phyloP scores from a whole-genome alignment of 2,113 vertebrate genomes.

The Halcyon malimbica region DNA sequence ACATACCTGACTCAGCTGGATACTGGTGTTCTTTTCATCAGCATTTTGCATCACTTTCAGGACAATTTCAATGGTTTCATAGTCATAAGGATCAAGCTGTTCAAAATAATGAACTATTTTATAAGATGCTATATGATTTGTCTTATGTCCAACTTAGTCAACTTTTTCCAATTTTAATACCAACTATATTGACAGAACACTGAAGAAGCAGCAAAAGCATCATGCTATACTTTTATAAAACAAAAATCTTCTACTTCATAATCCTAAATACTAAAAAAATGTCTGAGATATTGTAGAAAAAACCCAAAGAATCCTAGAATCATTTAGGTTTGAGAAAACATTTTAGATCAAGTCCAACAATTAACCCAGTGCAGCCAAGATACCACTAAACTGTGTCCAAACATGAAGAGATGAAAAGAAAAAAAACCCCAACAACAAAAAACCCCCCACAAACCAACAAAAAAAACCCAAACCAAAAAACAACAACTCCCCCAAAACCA shows the following conservation, averaged over 20 bases:
- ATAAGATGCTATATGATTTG: neutral
- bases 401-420: neutral
- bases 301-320: neutral
- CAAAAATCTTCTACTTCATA: neutral
- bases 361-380: no score
- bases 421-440: neutral
- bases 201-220: neutral
- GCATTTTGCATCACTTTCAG: constrained; percentile 87
- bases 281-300: neutral
- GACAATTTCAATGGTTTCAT: constrained; percentile 90
- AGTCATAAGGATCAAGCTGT: constrained; percentile 95
- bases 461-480: neutral
- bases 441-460: neutral
- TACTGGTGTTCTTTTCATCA: constrained; percentile 80
- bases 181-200: neutral
- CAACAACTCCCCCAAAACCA: neutral
- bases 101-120: neutral
- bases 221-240: neutral
- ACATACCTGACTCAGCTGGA: constrained; percentile 85
- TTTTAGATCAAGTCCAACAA: no score
- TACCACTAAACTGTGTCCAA: no score
- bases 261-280: neutral
- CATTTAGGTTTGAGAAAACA: neutral
- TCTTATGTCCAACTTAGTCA: neutral
- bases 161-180: neutral